Evolutionary conservation across 2,113 vertebrate genomes (phyloP).

Genomic region (Oostethus manadensis): DNA sequence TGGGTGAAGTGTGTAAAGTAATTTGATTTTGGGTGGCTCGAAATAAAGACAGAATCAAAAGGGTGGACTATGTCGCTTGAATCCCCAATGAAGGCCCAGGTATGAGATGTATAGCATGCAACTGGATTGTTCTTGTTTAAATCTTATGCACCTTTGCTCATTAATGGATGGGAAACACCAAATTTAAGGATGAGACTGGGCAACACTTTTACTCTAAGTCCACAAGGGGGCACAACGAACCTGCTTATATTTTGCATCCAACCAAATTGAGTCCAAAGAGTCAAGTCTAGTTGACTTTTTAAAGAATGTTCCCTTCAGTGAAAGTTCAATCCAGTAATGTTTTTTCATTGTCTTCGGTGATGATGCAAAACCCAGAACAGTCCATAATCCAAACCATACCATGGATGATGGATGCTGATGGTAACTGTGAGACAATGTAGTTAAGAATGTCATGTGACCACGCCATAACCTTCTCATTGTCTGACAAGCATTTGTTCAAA

Average conservation of each 20-base stretch:
- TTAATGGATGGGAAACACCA: too few species aligned
- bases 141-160: too few species aligned
- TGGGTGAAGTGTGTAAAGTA: too few species aligned
- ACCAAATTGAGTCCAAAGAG: not conserved
- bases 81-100: too few species aligned
- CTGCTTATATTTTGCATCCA: not conserved
- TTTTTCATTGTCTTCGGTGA: not conserved
- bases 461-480: slow-evolving; percentile 58
- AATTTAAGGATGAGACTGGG: too few species aligned
- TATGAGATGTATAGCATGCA: too few species aligned
- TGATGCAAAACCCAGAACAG: not conserved
- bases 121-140: too few species aligned
- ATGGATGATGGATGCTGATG: not conserved
- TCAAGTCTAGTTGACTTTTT: slow-evolving; percentile 7
- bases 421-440: slow-evolving; percentile 2
- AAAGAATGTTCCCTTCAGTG: slow-evolving; percentile 8
- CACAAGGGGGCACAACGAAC: slow-evolving; percentile 46
- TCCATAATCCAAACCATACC: not conserved
- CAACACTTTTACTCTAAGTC: not conserved
- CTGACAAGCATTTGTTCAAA: slow-evolving; percentile 54
- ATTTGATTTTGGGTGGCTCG: too few species aligned
- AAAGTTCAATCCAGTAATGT: slow-evolving; percentile 1
- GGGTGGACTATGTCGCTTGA: too few species aligned
- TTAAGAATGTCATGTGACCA: slow-evolving; percentile 11
- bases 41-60: too few species aligned